These are phyloP conservation scores for Drosophila sturtevanti DNA, from an alignment of 1,140 invertebrate species.

Conservation along the genomic window DNA sequence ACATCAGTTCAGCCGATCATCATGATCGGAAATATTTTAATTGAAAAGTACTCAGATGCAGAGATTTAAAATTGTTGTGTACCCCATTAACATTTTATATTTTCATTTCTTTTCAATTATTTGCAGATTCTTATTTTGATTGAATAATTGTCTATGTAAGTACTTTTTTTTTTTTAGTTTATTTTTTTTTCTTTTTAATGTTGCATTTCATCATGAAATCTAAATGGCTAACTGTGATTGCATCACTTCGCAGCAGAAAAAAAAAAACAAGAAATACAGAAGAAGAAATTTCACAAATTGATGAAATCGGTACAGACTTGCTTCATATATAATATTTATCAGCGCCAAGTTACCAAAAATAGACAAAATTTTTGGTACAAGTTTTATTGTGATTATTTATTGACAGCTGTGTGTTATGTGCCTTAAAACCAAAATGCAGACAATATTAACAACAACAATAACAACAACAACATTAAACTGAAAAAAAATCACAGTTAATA, in stretches of 20 bases:
- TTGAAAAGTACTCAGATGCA: too few species aligned
- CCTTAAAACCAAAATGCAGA: conserved; percentile 41
- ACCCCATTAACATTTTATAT: too few species aligned
- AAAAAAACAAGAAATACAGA: neutral
- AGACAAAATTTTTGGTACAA: conserved; percentile 63
- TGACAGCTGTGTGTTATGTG: conserved; percentile 75
- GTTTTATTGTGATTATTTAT: conserved; percentile 79
- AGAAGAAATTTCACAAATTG: conserved; percentile 70
- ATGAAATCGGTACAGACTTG: conserved; percentile 53
- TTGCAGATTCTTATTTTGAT: too few species aligned
- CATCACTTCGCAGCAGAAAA: conserved; percentile 45
- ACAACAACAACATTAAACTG: too few species aligned
- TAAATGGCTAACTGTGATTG: conserved; percentile 43
- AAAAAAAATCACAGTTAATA: conserved; percentile 20
- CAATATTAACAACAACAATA: too few species aligned
- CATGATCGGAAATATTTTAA: too few species aligned
- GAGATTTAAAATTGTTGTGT: too few species aligned
- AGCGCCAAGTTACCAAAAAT: conserved; percentile 72
- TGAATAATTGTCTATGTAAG: neutral
- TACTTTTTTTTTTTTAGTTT: neutral
- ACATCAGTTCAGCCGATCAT: too few species aligned
- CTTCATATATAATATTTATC: conserved; percentile 64
- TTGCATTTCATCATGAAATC: neutral
- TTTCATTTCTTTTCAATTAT: too few species aligned
- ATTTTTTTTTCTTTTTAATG: neutral